A percentile compares a stretch with the other conserved stretches of the same genome.
phyloP scores from a whole-genome alignment of 1,140 invertebrate species.

The Luehdorfia chinensis region DNA sequence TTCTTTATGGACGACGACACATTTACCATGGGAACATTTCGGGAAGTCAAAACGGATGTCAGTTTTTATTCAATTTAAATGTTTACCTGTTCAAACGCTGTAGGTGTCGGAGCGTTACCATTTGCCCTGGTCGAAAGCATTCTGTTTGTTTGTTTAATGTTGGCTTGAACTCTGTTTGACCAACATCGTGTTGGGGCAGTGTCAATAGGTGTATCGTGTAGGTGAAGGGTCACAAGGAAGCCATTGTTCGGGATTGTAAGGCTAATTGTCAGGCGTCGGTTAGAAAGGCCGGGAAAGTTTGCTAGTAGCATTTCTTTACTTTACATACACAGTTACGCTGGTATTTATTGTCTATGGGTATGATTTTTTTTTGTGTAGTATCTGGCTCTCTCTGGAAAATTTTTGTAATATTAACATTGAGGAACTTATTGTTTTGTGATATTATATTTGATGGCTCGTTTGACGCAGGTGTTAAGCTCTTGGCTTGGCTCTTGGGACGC shows the following conservation, averaged over 20 bases:
- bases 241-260: not conserved
- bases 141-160: conserved; percentile 25
- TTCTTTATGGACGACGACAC: not conserved
- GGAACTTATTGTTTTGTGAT: too few relatives aligned
- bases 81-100: conserved; percentile 34
- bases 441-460: too few relatives aligned
- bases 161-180: conserved; percentile 23
- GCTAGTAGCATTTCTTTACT: too few relatives aligned
- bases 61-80: conserved; percentile 21
- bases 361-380: too few relatives aligned
- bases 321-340: too few relatives aligned
- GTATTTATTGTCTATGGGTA: too few relatives aligned
- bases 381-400: too few relatives aligned
- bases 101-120: conserved; percentile 42
- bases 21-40: conserved; percentile 39
- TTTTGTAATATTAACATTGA: too few relatives aligned
- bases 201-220: conserved; percentile 27
- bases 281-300: not conserved
- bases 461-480: too few relatives aligned
- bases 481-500: too few relatives aligned
- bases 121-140: conserved; percentile 15
- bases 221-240: conserved; percentile 34
- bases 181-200: conserved; percentile 26
- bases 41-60: conserved; percentile 29
- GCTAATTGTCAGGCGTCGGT: conserved; percentile 10